phyloP scores from a whole-genome alignment of 2,113 vertebrate genomes.

The Periophthalmodon schlosseri region DNA sequence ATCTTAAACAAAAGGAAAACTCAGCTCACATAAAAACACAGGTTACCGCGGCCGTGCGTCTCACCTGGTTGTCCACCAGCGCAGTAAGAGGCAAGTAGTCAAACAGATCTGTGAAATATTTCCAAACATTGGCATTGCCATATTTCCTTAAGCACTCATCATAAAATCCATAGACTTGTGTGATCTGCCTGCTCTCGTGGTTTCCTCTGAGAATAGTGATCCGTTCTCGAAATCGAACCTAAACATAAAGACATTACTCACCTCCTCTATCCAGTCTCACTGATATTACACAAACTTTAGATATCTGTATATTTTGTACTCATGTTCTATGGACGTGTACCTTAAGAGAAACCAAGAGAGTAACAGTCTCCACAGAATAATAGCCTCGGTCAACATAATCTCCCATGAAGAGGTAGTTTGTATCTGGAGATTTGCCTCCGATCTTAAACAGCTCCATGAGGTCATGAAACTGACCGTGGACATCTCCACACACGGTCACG shows the following conservation, averaged over 20 bases:
- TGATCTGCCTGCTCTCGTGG: conserved; percentile 89
- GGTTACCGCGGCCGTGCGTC: conserved; percentile 1
- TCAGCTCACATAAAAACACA: neutral
- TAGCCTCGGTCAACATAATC: conserved; percentile 81
- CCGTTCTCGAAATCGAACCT: conserved; percentile 95
- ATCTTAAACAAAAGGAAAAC: conserved; percentile 75
- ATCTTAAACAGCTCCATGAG: conserved; percentile 82
- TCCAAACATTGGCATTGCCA: conserved; percentile 97
- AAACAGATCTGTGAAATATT: conserved; percentile 90
- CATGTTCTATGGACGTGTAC: conserved; percentile 61
- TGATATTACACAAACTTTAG: neutral
- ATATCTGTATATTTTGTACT: neutral
- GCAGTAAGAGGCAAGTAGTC: conserved; percentile 92
- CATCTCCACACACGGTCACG: conserved; percentile 88
- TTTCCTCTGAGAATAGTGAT: conserved; percentile 97
- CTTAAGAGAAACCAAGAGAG: conserved; percentile 96
- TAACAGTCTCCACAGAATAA: conserved; percentile 96
- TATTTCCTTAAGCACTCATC: conserved; percentile 95
- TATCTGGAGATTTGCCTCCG: conserved; percentile 95
- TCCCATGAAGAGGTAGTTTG: conserved; percentile 95
- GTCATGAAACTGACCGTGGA: conserved; percentile 80
- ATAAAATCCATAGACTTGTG: conserved; percentile 80
- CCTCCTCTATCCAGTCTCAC: neutral
- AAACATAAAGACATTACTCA: neutral
- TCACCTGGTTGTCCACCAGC: conserved; percentile 96